Evolutionary conservation across 2,113 vertebrate species (phyloP).

Genomic region (Cairina moschata): DNA sequence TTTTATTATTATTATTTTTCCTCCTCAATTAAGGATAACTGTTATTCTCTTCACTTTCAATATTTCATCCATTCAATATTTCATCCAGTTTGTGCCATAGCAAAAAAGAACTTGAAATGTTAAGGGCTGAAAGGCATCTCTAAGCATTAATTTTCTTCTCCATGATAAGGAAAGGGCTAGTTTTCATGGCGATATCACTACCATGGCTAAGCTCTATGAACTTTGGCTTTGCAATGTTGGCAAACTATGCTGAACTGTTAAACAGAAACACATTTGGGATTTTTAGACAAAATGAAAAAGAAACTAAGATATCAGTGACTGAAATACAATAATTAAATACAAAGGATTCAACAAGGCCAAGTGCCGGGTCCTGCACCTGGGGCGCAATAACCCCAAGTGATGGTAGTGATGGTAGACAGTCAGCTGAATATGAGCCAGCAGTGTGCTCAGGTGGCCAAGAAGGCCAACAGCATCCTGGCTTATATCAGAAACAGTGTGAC

Average conservation of each 20-base stretch:
- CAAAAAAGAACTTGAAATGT: background rate
- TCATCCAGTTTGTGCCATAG: background rate
- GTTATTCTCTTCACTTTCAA: background rate
- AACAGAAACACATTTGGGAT: background rate
- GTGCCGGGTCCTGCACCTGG: too few relatives aligned
- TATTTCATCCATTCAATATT: background rate
- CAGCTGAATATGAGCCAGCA: too few relatives aligned
- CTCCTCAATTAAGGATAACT: background rate
- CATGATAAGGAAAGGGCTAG: background rate
- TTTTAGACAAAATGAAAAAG: background rate
- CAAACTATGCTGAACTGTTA: background rate
- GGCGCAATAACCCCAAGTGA: too few relatives aligned
- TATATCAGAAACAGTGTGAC: too few relatives aligned
- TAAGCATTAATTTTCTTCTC: background rate
- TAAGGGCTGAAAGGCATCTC: background rate
- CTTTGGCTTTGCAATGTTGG: rapidly evolving
- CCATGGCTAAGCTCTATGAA: background rate
- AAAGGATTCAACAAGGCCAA: too few relatives aligned
- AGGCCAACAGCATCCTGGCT: too few relatives aligned
- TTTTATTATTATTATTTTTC: background rate
- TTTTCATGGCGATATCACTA: background rate
- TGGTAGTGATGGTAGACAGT: too few relatives aligned
- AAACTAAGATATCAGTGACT: background rate
- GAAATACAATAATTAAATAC: background rate
- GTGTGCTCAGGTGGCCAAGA: too few relatives aligned